phyloP scores from a whole-genome alignment of 2,113 vertebrate genomes.

The Charadrius vociferus region DNA sequence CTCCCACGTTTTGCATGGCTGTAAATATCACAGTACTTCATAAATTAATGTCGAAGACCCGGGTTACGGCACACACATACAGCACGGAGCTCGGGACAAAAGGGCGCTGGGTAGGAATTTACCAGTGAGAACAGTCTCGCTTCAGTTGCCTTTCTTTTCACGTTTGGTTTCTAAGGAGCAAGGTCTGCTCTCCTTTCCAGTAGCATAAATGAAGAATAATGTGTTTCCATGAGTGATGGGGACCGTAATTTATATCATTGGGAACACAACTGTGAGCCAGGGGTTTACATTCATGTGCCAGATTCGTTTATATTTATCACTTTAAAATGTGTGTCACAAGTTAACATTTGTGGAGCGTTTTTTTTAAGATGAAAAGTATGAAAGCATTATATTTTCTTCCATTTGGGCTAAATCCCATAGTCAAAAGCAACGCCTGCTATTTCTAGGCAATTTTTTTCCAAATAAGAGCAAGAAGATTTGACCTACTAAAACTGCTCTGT shows the following conservation, averaged over 20 bases:
- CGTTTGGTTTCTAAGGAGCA: constrained; percentile 8
- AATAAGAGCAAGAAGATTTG: constrained; percentile 43
- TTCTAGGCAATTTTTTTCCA: constrained; percentile 7
- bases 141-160: neutral
- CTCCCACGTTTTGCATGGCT: neutral
- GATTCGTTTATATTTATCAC: constrained; percentile 2
- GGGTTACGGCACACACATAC: neutral
- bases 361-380: neutral
- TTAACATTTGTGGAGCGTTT: neutral
- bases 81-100: neutral
- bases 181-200: constrained; percentile 14
- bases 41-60: neutral
- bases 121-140: neutral
- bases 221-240: constrained; percentile 9
- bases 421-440: neutral
- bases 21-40: neutral
- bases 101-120: neutral
- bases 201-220: neutral
- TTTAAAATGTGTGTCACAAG: neutral
- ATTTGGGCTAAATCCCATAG: neutral
- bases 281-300: constrained; percentile 42
- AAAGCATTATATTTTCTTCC: neutral
- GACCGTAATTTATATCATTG: constrained; percentile 31
- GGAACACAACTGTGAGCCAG: neutral
- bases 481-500: constrained; percentile 55